phyloP scores from a whole-genome alignment of 1,140 invertebrate species.

The Araneus ventricosus region DNA sequence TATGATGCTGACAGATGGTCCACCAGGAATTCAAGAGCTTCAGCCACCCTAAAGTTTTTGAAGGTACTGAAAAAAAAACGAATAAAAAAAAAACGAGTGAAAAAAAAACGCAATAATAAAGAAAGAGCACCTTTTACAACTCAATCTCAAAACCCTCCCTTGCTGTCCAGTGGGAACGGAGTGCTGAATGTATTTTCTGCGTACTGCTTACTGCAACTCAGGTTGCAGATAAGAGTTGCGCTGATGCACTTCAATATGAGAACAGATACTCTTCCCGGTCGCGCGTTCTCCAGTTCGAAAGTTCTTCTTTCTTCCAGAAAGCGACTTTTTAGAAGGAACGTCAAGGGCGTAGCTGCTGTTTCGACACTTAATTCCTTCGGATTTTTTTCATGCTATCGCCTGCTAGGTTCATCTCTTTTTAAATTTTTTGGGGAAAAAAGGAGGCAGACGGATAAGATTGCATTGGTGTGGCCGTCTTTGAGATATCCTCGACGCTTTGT shows the following conservation, averaged over 20 bases:
- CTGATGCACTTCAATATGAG: conserved; percentile 52
- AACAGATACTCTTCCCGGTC: conserved; percentile 9
- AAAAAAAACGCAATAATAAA: conserved; percentile 28
- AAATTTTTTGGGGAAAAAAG: not conserved
- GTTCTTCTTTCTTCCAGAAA: not conserved
- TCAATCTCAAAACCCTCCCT: conserved; percentile 31
- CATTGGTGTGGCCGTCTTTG: too few relatives aligned
- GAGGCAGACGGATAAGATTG: too few relatives aligned
- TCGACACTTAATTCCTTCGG: not conserved
- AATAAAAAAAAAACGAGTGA: not conserved
- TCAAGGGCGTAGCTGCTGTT: not conserved
- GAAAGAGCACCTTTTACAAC: conserved; percentile 31
- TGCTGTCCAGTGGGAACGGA: conserved; percentile 25
- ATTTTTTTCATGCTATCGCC: not conserved
- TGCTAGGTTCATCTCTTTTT: too few relatives aligned
- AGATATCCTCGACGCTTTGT: too few relatives aligned
- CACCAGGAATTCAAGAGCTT: conserved; percentile 34
- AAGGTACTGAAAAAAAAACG: not conserved
- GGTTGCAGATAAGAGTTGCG: conserved; percentile 33
- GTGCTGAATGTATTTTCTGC: conserved; percentile 55
- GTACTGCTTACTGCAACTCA: conserved; percentile 31
- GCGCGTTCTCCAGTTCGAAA: not conserved
- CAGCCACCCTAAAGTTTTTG: conserved; percentile 29
- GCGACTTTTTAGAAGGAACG: not conserved
- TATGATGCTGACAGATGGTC: conserved; percentile 65